Base-by-base conservation (phyloP, 2,113 vertebrate genomes). In the Rhea pennata region DNA sequence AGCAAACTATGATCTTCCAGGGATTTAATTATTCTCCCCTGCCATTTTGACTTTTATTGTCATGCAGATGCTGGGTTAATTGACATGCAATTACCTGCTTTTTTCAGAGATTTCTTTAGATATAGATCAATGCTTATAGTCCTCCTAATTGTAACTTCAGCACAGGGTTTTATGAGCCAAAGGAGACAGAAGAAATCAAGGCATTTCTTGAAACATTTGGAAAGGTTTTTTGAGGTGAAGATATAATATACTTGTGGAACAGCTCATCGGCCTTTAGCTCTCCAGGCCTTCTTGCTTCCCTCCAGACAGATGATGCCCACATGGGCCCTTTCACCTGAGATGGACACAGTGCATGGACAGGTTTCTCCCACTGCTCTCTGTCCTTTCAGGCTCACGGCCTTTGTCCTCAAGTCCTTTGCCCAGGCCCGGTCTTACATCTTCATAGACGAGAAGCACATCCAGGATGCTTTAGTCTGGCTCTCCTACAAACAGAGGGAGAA, bases 401-500 rank as follows among this genome's bases (percentile, higher is more conserved):
- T 98, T 67, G 97, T 98, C 12, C 91, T 98, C 59, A 98, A 98
- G 97, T 96, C 96, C 61, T 98, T 98, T 67, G 96, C 97, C 10
- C 97, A 95, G 81, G 97, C 98, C n/a, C 92, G 59, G 58, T 23
- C 19, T 44, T 54, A 97, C 40, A 97, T 98, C 91, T 98, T 96
- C 92, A 97, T 98, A 21, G 97, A 98, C 16, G 93, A 97, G 56
- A 51, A 3, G 10, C 93, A 98, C 50, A 96, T 98, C 36, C 92
- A 46, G 2, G 78, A 96, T 42, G 95, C 98, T 51, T 92, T 96
- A 40, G 1, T 0, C 31, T 97, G 97, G 96, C 92, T 99, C 17
- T 73, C 96, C 10, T 33, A 23, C 1, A 97, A 93, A 20, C 98
- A 99, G 92, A 96, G 91, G 48, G 31, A 81, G 9, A 98, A 98